These are phyloP conservation scores for Spisula solida DNA, from an alignment of 2,888 invertebrate species.

Conservation along the genomic window DNA sequence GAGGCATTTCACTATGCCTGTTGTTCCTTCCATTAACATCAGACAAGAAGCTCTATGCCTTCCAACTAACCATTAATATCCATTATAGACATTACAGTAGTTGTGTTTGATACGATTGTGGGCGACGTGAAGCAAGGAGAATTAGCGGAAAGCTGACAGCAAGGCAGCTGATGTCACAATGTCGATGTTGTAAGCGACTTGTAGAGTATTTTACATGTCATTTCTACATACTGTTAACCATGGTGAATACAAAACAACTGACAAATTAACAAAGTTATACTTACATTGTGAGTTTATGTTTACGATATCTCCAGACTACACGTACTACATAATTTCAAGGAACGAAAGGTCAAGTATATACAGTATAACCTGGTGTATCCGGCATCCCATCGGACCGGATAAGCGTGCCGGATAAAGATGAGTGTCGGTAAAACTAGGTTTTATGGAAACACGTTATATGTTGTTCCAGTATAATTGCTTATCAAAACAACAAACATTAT, in stretches of 20 bases:
- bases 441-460: too few species aligned
- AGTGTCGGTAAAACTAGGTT: too few species aligned
- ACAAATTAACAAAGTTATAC: neutral
- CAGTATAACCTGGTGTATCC: too few species aligned
- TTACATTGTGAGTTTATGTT: neutral
- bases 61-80: neutral
- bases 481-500: too few species aligned
- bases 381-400: too few species aligned
- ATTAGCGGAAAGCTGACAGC: neutral
- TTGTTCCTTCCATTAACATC: conserved; percentile 4
- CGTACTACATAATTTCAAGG: too few species aligned
- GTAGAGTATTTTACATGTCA: neutral
- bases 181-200: neutral
- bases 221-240: neutral
- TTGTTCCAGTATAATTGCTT: too few species aligned
- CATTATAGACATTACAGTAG: conserved; percentile 1
- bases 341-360: too few species aligned
- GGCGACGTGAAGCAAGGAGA: neutral
- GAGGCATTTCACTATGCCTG: neutral
- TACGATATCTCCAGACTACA: too few species aligned
- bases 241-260: neutral
- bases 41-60: conserved; percentile 16
- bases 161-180: neutral
- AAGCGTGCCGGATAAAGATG: too few species aligned
- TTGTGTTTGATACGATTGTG: neutral